Base-by-base conservation (phyloP, 2,113 vertebrate genomes). In the Hypanus sabinus region DNA sequence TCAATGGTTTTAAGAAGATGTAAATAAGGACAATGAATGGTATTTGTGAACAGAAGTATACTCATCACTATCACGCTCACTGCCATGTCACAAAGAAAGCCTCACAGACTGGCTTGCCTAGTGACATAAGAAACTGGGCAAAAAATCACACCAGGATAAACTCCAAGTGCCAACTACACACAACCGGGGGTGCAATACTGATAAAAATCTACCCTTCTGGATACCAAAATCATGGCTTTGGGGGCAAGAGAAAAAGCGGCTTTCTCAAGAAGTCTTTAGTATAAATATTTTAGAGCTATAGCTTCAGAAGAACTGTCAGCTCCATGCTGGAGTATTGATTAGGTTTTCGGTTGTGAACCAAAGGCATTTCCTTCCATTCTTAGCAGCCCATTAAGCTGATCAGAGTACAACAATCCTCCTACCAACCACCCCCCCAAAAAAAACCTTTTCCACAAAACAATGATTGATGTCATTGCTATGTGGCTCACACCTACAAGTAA, bases 291-390 rank as follows among this genome's bases (percentile, higher is more conserved):
- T 68, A 88, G 46, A 88, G 71, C n/a, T 36, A 24, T 62, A 81
- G 79, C 93, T 94, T 94, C 62, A 88, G 85, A 94, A 94, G 55
- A 90, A 68, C 85, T 65, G 85, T 60, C 81, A 94, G 94, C 77
- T 94, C 73, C 79, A 83, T 94, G 94, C 55, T 93, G 80, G 55
- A 73, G 92, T 94, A 94, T 94, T 94, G 94, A 94, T 94, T 94
- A 94, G 93, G 73, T 90, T 88, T 94, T 73, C 20, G 27, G 94
- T 55, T 91, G 94, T 92, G 93, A 93, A 93, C 94, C 94, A 22
- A 91, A 94, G 87, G 94, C 90, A 93, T 70, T 93, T 73, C 81
- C 94, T 94, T 94, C 65, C 71, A 94, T 88, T 94, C 70, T 90
- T 87, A 94, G 77, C 83, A 73, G 81, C 70, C 38, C 83, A 55